Base-by-base conservation (phyloP, 2,113 vertebrate genomes). In the Gracilinanus agilis region DNA sequence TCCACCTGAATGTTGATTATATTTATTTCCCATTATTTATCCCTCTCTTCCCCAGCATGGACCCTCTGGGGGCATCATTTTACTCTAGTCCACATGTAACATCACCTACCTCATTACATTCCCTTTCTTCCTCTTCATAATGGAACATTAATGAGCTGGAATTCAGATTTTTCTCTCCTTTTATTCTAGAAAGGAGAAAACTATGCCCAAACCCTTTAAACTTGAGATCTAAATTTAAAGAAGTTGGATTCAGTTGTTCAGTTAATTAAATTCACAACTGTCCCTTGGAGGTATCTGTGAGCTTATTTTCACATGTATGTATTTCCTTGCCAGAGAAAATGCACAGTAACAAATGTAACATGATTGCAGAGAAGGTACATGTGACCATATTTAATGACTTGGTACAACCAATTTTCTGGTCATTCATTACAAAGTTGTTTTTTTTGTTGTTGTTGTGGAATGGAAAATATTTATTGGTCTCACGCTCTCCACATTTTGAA, bases 191-290 rank as follows among this genome's bases (percentile, higher is more conserved):
- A 94, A 93, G 83, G 93, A 55, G 24, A 92, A 96, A 95, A 11
- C 91, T 94, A 90, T 90, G 25, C 90, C 91, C 90, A 58, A 95
- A 90, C 44, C 61, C 54, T 53, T 96, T 92, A 89, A 94, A 94
- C 95, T 95, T 97, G 91, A 96, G 92, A 61, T 93, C 88, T 92
- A 94, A 97, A 97, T 96, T 88, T 97, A 92, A 96, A 96, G 92
- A 97, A 95, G 29, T 90, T 90, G 92, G 90, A 94, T 44, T 94
- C 75, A 91, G 94, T 96, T 97, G 96, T 94, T 96, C 53, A 92
- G 93, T 95, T 97, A 97, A 97, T 96, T 97, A 95, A 96, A 96
- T 96, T 96, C 96, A 44, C 89, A 92, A 40, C 93, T 61, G 67
- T 93, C 96, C 96, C 90, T 97, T 55, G 56, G 95, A 96, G 92